These are phyloP conservation scores for Bryconaethiops microstoma DNA, from an alignment of 2,797 vertebrate genomes.

Conservation along the genomic window DNA sequence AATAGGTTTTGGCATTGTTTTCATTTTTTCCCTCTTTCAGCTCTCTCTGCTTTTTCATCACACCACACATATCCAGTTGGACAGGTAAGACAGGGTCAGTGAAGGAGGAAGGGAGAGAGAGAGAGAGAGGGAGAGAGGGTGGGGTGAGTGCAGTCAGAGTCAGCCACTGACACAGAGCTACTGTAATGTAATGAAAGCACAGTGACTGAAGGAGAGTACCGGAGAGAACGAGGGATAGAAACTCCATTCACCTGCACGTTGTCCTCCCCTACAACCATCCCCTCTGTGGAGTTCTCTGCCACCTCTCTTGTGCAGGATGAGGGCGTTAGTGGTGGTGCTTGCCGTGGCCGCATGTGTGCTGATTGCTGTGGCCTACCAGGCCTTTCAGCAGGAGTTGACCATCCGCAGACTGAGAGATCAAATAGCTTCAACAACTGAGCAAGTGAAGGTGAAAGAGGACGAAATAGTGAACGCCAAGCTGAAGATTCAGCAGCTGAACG, in stretches of 20 bases:
- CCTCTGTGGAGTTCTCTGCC: neutral
- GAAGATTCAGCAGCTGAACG: conserved; percentile 52
- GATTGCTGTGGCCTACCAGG: conserved; percentile 60
- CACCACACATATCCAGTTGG: conserved; percentile 37
- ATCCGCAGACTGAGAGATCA: conserved; percentile 34
- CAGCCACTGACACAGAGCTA: neutral
- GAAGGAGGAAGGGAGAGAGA: neutral
- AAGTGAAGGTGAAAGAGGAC: conserved; percentile 62
- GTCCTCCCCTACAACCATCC: neutral
- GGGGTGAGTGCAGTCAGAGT: neutral
- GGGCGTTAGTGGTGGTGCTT: conserved; percentile 19
- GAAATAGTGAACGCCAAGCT: conserved; percentile 54
- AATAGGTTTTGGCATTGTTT: neutral
- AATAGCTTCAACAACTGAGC: neutral
- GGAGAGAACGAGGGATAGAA: neutral
- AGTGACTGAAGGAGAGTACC: conserved; percentile 16
- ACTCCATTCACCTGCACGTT: neutral
- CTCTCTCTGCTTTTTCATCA: neutral
- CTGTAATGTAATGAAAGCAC: conserved; percentile 10
- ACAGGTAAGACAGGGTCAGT: conserved; percentile 53
- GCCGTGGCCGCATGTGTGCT: conserved; percentile 54
- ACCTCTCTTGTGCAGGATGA: conserved; percentile 62
- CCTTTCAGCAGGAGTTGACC: conserved; percentile 66
- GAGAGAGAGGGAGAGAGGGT: neutral
- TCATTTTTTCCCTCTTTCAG: neutral